Percentiles rank a stretch among this genome's conserved stretches.
These are phyloP conservation scores for Apodemia zela DNA, from an alignment of 2,888 invertebrate species.

Conservation along the genomic window DNA sequence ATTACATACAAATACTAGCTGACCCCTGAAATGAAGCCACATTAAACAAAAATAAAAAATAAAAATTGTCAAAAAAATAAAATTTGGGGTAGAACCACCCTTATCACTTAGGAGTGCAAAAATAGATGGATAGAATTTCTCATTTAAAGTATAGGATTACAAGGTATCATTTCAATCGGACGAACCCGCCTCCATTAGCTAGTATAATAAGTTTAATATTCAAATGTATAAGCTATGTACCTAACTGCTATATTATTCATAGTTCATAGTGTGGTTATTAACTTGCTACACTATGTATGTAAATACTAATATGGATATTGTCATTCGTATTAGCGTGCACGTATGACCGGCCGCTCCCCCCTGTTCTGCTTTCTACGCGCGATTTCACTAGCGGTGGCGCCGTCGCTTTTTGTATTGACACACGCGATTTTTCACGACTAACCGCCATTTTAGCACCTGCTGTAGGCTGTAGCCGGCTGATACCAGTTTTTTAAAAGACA, in stretches of 20 bases:
- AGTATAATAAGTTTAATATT: too few species aligned
- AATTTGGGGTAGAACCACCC: too few species aligned
- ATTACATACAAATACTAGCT: too few species aligned
- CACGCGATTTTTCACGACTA: conserved; percentile 68
- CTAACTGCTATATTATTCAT: background rate
- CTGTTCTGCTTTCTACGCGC: conserved; percentile 79
- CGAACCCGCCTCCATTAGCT: too few species aligned
- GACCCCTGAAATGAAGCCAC: too few species aligned
- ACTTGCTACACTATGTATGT: background rate
- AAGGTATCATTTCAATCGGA: too few species aligned
- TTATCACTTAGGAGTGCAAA: too few species aligned
- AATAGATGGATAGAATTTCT: too few species aligned
- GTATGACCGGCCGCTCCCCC: conserved; percentile 50
- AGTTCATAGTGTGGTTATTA: background rate
- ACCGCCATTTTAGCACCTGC: conserved; percentile 49
- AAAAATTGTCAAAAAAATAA: too few species aligned
- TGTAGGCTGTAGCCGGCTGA: conserved; percentile 24
- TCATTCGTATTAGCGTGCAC: conserved; percentile 46
- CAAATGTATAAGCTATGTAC: too few species aligned
- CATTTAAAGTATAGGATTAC: too few species aligned
- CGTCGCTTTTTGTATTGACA: conserved; percentile 49
- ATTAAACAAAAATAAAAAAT: too few species aligned
- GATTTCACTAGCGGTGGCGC: conserved; percentile 67
- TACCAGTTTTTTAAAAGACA: conserved; percentile 14
- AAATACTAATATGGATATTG: background rate